phyloP scores from a whole-genome alignment of 2,797 vertebrate genomes.

The Momotus momota region DNA sequence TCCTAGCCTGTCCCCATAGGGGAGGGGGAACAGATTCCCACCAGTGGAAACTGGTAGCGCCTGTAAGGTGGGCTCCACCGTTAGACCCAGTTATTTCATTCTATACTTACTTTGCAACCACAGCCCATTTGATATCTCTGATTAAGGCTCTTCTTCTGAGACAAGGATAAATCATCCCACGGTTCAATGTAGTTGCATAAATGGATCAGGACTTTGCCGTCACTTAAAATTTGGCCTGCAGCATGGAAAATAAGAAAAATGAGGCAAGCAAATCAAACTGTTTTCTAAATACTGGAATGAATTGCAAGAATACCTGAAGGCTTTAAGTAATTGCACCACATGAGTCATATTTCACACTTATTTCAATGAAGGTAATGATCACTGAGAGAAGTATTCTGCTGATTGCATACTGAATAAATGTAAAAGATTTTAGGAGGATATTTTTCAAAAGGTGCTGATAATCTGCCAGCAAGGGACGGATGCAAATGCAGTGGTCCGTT shows the following conservation, averaged over 20 bases:
- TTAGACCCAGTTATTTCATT: neutral
- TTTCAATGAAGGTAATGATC: neutral
- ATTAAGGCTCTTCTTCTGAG: constrained; percentile 92
- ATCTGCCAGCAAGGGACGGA: neutral
- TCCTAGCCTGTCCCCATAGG: too few relatives aligned
- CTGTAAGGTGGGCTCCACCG: neutral
- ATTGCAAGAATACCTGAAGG: neutral
- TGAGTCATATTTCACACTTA: neutral
- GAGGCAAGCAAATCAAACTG: neutral
- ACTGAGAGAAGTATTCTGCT: neutral
- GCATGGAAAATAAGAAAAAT: neutral
- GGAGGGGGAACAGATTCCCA: neutral
- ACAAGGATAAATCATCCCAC: constrained; percentile 90
- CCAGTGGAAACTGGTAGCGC: neutral
- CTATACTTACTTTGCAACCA: constrained; percentile 89
- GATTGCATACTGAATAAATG: neutral
- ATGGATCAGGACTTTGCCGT: constrained; percentile 89
- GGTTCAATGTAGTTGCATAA: constrained; percentile 90
- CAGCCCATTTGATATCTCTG: constrained; percentile 94
- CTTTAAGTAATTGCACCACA: neutral
- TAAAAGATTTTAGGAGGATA: neutral
- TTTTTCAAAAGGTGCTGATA: neutral
- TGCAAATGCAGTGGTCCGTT: neutral
- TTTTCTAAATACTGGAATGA: neutral
- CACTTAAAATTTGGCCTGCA: constrained; percentile 87